Evolutionary conservation across 2,113 vertebrate species (phyloP).

Genomic region (Sebastes fasciatus): DNA sequence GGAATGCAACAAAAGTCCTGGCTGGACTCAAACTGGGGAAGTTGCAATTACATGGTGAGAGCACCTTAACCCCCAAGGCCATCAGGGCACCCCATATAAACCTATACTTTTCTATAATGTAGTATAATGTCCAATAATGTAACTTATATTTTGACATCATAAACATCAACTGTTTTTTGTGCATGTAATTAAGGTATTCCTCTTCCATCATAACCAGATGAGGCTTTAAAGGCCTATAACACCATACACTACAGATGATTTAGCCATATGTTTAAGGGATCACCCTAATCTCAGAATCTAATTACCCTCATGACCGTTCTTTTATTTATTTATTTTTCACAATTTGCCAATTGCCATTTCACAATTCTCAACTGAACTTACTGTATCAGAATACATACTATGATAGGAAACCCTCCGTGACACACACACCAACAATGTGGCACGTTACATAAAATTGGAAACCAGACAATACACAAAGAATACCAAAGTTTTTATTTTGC

Average conservation of each 20-base stretch:
- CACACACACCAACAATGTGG: background rate
- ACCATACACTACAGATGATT: accelerated
- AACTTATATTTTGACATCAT: background rate
- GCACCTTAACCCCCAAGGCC: background rate
- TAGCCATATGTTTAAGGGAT: background rate
- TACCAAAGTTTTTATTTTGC: conserved; percentile 70
- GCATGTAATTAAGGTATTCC: background rate
- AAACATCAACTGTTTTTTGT: background rate
- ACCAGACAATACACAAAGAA: conserved; percentile 19
- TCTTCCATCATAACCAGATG: background rate
- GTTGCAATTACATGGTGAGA: background rate
- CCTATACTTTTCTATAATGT: background rate
- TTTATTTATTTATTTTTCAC: background rate
- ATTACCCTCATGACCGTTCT: background rate
- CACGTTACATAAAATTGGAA: background rate
- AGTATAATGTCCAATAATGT: too few species aligned
- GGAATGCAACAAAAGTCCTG: background rate
- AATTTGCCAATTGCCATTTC: background rate
- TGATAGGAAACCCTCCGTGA: background rate
- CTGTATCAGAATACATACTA: background rate
- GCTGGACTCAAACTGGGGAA: background rate
- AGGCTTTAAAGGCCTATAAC: background rate
- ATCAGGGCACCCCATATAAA: background rate
- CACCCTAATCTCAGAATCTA: background rate
- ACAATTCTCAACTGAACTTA: background rate